Conservation (phyloP, 2,797 vertebrate genomes). For the Adrianichthys oophorus region DNA sequence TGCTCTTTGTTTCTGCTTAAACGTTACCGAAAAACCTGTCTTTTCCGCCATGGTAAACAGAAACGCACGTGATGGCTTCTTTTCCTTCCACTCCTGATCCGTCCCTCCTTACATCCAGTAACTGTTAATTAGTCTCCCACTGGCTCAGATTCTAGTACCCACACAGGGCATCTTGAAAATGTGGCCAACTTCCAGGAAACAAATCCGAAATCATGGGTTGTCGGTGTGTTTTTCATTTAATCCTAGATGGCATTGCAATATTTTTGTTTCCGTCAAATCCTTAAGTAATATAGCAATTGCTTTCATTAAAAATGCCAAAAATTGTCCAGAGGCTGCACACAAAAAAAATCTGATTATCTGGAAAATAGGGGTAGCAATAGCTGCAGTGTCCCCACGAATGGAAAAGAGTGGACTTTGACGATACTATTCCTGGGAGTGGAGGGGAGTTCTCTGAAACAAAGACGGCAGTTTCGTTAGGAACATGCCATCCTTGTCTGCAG, state of each 20-base stretch:
- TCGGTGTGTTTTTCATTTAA: slow-evolving; percentile 32
- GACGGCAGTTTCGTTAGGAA: slow-evolving; percentile 80
- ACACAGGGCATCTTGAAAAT: slow-evolving; percentile 40
- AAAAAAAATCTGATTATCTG: slow-evolving; percentile 41
- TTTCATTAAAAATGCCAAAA: slow-evolving; percentile 48
- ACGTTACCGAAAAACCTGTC: slow-evolving; percentile 28
- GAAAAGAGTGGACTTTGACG: slow-evolving; percentile 77
- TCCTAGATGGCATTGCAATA: slow-evolving; percentile 29
- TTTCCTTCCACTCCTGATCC: slow-evolving; percentile 22
- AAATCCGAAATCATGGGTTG: slow-evolving; percentile 59
- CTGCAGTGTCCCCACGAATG: slow-evolving; percentile 67
- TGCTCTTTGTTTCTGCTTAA: slow-evolving; percentile 28
- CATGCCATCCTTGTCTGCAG: slow-evolving; percentile 84
- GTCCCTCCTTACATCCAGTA: slow-evolving; percentile 29
- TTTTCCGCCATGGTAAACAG: slow-evolving; percentile 15
- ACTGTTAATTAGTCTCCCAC: slow-evolving; percentile 43
- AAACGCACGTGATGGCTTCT: slow-evolving; percentile 14
- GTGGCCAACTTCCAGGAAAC: slow-evolving; percentile 66
- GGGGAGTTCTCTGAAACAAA: slow-evolving; percentile 83
- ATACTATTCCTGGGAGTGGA: slow-evolving; percentile 83
- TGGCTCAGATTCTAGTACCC: slow-evolving; percentile 49
- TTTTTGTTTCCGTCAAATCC: slow-evolving; percentile 51
- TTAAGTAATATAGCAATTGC: slow-evolving; percentile 35
- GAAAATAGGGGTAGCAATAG: slow-evolving; percentile 57
- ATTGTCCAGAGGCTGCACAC: slow-evolving; percentile 35